Evolutionary conservation across 2,888 invertebrate genomes (phyloP).

Genomic region (Loripinus fragilis): DNA sequence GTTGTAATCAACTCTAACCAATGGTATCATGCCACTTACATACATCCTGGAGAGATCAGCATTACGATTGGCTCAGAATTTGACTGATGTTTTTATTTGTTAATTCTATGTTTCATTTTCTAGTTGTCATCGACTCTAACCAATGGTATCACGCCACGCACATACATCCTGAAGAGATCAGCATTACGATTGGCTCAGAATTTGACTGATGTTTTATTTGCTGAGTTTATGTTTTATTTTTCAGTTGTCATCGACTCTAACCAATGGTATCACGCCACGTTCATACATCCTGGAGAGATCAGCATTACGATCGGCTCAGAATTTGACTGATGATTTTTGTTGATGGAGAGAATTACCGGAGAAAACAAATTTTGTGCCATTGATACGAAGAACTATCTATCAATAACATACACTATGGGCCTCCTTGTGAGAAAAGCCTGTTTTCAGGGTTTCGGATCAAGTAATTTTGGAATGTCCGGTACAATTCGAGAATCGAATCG

Average conservation of each 20-base stretch:
- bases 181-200: constrained; percentile 95
- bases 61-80: too few relatives aligned
- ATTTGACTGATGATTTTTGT: constrained; percentile 88
- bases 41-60: constrained; percentile 93
- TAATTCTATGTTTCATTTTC: too few relatives aligned
- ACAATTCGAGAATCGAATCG: too few relatives aligned
- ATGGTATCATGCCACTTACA: constrained; percentile 95
- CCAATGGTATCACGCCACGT: constrained; percentile 95
- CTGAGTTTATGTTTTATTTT: too few relatives aligned
- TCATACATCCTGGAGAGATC: constrained; percentile 91
- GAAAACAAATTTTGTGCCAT: too few relatives aligned
- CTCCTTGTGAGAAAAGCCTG: too few relatives aligned
- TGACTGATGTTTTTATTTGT: too few relatives aligned
- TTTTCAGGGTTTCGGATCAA: too few relatives aligned
- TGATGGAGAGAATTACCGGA: too few relatives aligned
- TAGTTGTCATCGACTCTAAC: constrained; percentile 93
- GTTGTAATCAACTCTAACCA: constrained; percentile 94
- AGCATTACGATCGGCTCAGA: constrained; percentile 96
- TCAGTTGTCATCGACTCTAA: constrained; percentile 93
- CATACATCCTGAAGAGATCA: constrained; percentile 91
- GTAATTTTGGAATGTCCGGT: too few relatives aligned
- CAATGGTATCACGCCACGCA: constrained; percentile 96
- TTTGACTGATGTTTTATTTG: constrained; percentile 87
- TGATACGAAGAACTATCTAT: too few relatives aligned
- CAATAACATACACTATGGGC: too few relatives aligned